Percentiles rank a stretch among this genome's conserved stretches.
These are phyloP conservation scores for Oxyura jamaicensis DNA, from an alignment of 2,113 vertebrate genomes.

Conservation along the genomic window DNA sequence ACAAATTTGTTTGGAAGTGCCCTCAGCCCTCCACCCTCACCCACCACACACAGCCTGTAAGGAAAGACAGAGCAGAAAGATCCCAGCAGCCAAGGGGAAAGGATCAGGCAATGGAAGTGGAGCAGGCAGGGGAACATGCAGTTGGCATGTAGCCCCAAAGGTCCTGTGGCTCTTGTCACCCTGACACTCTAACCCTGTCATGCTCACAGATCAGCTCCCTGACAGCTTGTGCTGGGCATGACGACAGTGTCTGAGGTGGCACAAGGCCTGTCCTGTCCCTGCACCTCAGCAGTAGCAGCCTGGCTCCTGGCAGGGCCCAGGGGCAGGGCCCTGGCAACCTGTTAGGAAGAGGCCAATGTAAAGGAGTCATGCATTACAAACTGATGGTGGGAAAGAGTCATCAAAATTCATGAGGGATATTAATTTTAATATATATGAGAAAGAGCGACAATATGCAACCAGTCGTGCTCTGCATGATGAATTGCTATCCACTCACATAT, in stretches of 20 bases:
- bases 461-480: background rate
- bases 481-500: background rate
- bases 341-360: background rate
- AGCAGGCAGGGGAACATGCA: fast-evolving
- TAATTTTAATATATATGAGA: constrained; percentile 49
- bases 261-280: fast-evolving
- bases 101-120: background rate
- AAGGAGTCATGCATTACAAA: background rate
- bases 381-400: background rate
- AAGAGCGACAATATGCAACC: background rate
- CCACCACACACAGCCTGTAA: background rate
- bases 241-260: background rate
- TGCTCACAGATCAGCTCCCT: background rate
- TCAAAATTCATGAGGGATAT: constrained; percentile 38
- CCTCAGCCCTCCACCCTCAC: background rate
- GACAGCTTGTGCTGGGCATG: background rate
- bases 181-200: background rate
- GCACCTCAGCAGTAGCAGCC: background rate
- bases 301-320: no score
- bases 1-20: background rate
- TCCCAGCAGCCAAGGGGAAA: background rate
- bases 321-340: fast-evolving
- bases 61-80: background rate
- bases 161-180: fast-evolving
- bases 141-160: background rate